Evolutionary conservation across 2,888 invertebrate genomes (phyloP), one percentile per base, ranked within the genome.

Genomic region (Lasiommata megera): DNA sequence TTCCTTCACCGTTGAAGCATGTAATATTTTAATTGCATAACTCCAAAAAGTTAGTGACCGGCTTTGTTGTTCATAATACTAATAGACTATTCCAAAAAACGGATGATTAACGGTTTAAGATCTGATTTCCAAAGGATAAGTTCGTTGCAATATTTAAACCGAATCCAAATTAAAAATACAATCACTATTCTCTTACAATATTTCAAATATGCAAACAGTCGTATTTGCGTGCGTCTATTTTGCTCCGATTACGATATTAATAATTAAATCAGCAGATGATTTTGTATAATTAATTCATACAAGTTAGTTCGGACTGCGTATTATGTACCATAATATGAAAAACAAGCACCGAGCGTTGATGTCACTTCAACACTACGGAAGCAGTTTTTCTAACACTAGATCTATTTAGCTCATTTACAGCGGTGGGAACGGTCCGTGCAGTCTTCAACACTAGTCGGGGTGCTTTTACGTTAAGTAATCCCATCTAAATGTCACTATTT

Each of bases 251-350:
- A 37, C 44, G 44, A 51, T 6, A 50, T 64, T n/a, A n/a, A n/a
- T n/a, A n/a, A n/a, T n/a, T 37, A 56, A 40, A 46, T 63, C 60
- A 65, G 64, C 65, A 57, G 65, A 64, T 70, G 65, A 58, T 58
- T 62, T 54, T 43, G 61, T 56, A 58, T 63, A 23, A 43, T 40
- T 23, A 34, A 11, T 34, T 34, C 34, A 52, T 14, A 58, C 56
- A 63, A 61, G 69, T 74, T 71, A 71, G 67, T 68, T 59, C 56
- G 60, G 62, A 63, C 72, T 72, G 81, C 76, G 76, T 73, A 77
- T 78, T 23, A 23, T 23, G n/a, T n/a, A n/a, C n/a, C n/a, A n/a
- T n/a, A n/a, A 76, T 71, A 78, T 77, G 77, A 64, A 80, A 74
- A 83, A 73, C 68, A 73, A 70, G 70, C 69, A 65, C 69, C 71